Evolutionary conservation across 2,797 vertebrate species (phyloP).

Genomic region (Hypotaenidia okinawae): DNA sequence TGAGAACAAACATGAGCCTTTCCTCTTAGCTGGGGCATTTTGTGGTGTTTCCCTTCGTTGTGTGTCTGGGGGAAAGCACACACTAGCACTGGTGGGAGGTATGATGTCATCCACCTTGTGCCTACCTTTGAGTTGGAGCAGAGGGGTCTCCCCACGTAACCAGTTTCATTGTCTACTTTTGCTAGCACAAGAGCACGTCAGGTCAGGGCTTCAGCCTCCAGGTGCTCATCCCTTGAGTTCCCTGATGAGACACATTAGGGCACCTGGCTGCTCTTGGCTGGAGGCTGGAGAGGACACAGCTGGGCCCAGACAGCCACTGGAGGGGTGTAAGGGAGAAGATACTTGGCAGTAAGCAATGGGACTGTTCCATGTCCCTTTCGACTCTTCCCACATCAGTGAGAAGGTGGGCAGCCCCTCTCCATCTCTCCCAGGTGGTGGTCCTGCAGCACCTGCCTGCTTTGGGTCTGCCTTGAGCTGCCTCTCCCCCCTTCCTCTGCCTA

Average conservation of each 20-base stretch:
- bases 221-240: neutral
- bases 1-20: neutral
- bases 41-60: neutral
- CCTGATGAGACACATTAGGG: neutral
- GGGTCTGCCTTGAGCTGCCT: neutral
- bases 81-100: neutral
- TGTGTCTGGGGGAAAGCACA: neutral
- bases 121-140: neutral
- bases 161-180: neutral
- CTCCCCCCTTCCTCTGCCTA: neutral
- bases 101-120: rapidly evolving
- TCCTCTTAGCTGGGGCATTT: neutral
- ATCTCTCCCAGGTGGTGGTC: neutral
- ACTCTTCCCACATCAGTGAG: rapidly evolving
- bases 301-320: neutral
- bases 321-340: neutral
- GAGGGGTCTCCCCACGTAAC: neutral
- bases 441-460: rapidly evolving
- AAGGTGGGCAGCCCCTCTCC: neutral
- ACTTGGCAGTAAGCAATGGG: neutral
- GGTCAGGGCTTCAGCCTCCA: neutral
- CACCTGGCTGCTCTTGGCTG: neutral
- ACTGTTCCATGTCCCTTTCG: neutral
- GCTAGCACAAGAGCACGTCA: rapidly evolving
- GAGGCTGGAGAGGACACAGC: neutral